Base-by-base conservation (phyloP, 2,797 vertebrate species). In the Cyprinodon diabolis region DNA sequence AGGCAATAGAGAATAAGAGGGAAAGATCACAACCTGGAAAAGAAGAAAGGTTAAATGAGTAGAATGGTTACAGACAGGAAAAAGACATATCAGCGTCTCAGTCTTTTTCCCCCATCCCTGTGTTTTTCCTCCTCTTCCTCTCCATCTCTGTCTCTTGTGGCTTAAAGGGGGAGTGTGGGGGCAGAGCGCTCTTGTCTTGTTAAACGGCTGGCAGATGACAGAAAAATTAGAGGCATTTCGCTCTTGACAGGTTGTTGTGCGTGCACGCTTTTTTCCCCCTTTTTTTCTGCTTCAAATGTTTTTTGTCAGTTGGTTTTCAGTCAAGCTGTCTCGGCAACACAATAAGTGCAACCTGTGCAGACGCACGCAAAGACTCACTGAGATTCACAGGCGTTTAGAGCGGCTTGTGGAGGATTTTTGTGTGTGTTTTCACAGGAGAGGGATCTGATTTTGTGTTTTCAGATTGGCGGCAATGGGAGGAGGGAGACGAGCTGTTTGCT, bases 121-220 rank as follows among this genome's bases (percentile, higher is more conserved):
- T 89, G 85, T 77, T 60, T 82, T 71, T 69, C 78, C 79, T 73
- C 78, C 81, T 85, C 82, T 80, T 90, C 85, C 40, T 75, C 75
- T 71, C 84, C 81, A 81, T 86, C 87, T 84, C 87, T 72, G 85
- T 92, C 87, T 91, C 84, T 88, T 78, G 48, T 82, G 83, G 86
- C 91, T 91, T 75, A 87, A 76, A 87, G 88, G 87, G 90, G 91
- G 90, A 92, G 90, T 90, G 92, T 91, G 92, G 93, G 91, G 91
- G 92, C 89, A 91, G 90, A 92, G 86, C 88, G 89, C 84, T 92
- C 91, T 86, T 74, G 88, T 95, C 94, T 95, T 93, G 93, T 94
- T 95, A 93, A 95, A 94, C 92, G 93, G 89, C 94, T 94, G 95
- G 92, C 94, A 95, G 93, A 95, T 95, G 95, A 95, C 95, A 95